Evolutionary conservation across 2,797 vertebrate species (phyloP), one percentile per base, ranked within the genome.

Genomic region (Fratercula arctica): DNA sequence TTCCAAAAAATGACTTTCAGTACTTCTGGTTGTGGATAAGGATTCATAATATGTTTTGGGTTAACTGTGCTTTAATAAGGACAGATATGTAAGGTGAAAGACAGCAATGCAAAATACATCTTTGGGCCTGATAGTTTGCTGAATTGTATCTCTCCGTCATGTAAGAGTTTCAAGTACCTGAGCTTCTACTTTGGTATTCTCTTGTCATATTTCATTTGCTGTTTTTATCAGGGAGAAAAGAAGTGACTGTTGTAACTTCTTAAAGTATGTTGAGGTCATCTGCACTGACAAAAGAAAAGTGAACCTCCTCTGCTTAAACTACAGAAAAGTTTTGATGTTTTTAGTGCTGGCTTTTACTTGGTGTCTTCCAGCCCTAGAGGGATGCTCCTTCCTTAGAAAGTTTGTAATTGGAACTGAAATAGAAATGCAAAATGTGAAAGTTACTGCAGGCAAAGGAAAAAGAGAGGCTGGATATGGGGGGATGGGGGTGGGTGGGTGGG

Each of bases 91-190:
- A 51, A 53, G 28, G 20, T 46, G 19, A n/a, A 74, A 83, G 31
- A 37, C 16, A 35, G 23, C 15, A 75, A 15, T 46, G 13, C 28
- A 56, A 51, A 82, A 20, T 11, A 51, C 3, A 2, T 59, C 10
- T 68, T 68, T 18, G 33, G 8, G 28, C 23, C 8, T 76, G 35
- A 39, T 56, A n/a, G 15, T n/a, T 35, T 77, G 46, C 37, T 53
- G 14, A 61, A 29, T 73, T 82, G 0, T 39, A 5, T 59, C 3
- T 64, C 3, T 51, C 13, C 1, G 1, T 73, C 10, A 11, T 16
- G 5, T 41, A 66, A 46, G 48, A 37, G 11, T 23, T 70, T 85
- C 17, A 23, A 54, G 26, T 29, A 33, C 13, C 10, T 72, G 25
- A 39, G 54, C 13, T 87, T 89, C 28, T 12, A 74, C 37, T 6